Conservation (phyloP, 2,113 vertebrate genomes). For the human region GRCh38 chr5:19728501-19729000, state of each 20-base stretch:
- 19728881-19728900: constrained; percentile 44
- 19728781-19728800: constrained; percentile 50
- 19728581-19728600: constrained; percentile 54
- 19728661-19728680: constrained; percentile 72
- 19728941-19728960: not conserved
- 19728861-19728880: not conserved
- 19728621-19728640: constrained; percentile 70
- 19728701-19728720: constrained; percentile 63
- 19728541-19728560: constrained; percentile 37
- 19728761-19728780: constrained; percentile 62
- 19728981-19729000: not conserved
- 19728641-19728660: constrained; percentile 79
- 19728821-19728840: constrained; percentile 51
- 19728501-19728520: constrained; percentile 4
- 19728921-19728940: constrained; percentile 32
- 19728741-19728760: constrained; percentile 59
- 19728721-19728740: constrained; percentile 68
- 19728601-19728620: constrained; percentile 34
- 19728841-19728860: constrained; percentile 11
- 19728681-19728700: constrained; percentile 67
- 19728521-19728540: not conserved
- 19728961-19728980: not conserved
- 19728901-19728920: not conserved
- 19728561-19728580: not conserved
- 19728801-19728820: constrained; percentile 23